These are phyloP conservation scores for Sciaenops ocellatus DNA, from an alignment of 2,797 vertebrate genomes.

Conservation along the genomic window DNA sequence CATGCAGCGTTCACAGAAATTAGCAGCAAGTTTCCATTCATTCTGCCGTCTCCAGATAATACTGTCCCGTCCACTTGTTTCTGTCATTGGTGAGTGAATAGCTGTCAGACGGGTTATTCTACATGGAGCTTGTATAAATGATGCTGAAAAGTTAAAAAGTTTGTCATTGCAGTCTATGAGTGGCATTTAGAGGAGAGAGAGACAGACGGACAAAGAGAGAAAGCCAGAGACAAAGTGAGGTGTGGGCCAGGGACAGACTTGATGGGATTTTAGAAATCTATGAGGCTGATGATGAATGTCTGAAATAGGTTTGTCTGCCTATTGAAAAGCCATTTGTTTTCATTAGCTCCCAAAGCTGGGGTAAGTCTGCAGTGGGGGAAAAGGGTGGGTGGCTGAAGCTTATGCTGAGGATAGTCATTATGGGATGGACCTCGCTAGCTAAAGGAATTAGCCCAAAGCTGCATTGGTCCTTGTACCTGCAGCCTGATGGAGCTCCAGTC, in stretches of 20 bases:
- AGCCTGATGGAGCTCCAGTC: constrained; percentile 35
- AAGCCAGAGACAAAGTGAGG: constrained; percentile 70
- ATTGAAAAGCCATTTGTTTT: constrained; percentile 90
- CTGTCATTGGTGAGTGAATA: constrained; percentile 75
- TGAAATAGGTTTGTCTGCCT: constrained; percentile 88
- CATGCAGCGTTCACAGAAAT: constrained; percentile 58
- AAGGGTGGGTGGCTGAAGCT: constrained; percentile 67
- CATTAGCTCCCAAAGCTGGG: constrained; percentile 82
- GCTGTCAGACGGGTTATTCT: constrained; percentile 80
- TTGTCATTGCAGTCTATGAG: constrained; percentile 61
- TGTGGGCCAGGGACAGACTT: constrained; percentile 81
- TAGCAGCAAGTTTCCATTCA: constrained; percentile 82
- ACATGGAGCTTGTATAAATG: constrained; percentile 75
- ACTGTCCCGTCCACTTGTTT: constrained; percentile 75
- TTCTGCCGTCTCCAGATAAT: constrained; percentile 74
- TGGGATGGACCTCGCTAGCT: constrained; percentile 71
- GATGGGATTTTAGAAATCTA: constrained; percentile 88
- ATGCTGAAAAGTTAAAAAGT: constrained; percentile 76
- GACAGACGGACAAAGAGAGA: constrained; percentile 65
- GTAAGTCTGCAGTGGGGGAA: constrained; percentile 74
- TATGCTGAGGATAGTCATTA: constrained; percentile 66
- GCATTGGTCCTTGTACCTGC: constrained; percentile 34
- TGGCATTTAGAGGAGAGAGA: constrained; percentile 55
- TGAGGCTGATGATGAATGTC: constrained; percentile 88
- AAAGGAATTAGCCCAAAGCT: constrained; percentile 79